Percentiles rank a stretch among this genome's conserved stretches.
phyloP scores from a whole-genome alignment of 2,888 invertebrate species.

The Lycocerus yunnanus region DNA sequence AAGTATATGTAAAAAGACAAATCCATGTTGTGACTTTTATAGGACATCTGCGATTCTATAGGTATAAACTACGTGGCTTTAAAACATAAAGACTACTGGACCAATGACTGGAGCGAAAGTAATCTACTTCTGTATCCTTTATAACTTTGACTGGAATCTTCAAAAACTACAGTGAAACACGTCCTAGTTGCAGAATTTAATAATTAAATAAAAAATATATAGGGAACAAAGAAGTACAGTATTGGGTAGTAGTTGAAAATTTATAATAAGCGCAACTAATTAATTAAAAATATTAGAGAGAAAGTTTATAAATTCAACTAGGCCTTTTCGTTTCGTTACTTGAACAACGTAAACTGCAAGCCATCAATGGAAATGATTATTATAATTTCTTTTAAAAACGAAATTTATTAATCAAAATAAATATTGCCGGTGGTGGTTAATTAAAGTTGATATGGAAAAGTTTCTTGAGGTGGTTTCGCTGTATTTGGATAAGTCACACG shows the following conservation, averaged over 20 bases:
- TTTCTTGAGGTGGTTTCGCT: slow-evolving; percentile 22
- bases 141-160: slow-evolving; percentile 35
- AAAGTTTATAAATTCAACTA: background rate
- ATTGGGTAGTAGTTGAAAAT: background rate
- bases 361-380: background rate
- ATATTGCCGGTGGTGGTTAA: background rate
- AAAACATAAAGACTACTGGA: slow-evolving; percentile 49
- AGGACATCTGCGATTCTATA: slow-evolving; percentile 52
- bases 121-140: slow-evolving; percentile 40
- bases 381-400: background rate
- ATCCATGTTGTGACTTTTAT: slow-evolving; percentile 53
- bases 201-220: background rate
- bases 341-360: background rate
- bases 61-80: slow-evolving; percentile 46
- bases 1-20: slow-evolving; percentile 50
- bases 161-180: slow-evolving; percentile 30
- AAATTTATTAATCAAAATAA: background rate
- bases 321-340: background rate
- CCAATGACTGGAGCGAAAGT: slow-evolving; percentile 50
- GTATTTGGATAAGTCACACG: slow-evolving; percentile 35
- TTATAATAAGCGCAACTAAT: background rate
- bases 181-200: slow-evolving; percentile 23
- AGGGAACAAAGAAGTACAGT: background rate
- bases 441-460: background rate
- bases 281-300: background rate